Base-by-base conservation (phyloP, 2,888 invertebrate genomes). In the Copidosoma aretas region DNA sequence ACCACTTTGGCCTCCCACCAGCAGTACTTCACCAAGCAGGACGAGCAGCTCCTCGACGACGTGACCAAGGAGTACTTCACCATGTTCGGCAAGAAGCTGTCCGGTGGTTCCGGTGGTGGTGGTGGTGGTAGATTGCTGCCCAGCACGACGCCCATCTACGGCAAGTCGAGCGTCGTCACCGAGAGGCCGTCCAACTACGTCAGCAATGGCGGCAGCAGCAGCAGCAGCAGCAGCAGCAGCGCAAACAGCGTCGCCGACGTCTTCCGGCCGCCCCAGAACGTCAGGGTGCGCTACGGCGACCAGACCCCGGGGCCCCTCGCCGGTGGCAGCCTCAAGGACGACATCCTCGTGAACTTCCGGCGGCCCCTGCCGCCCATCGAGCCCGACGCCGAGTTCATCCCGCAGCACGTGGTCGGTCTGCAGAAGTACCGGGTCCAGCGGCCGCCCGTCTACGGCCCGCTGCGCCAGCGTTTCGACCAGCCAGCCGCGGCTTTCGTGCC, bases 31-130 rank as follows among this genome's bases (percentile, higher is more conserved):
- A 90, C 91, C 17, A 89, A 89, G 79, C 91, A 90, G 72, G 87
- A 88, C 79, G 87, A 90, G 77, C 87, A 88, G 66, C 87, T 89
- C 72, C 85, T 91, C 71, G 91, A 91, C 76, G 91, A 91, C 76
- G 90, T 90, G 65, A 91, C 91, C 4, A 90, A 89, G 79, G 90
- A 91, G 77, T 91, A 91, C 66, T 91, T 91, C 77, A 91, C 90
- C 39, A 88, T 90, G 74, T 92, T 91, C 78, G 92, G 91, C 1
- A 90, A 89, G 82, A 92, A 90, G 81, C 81, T 91, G 64, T 86
- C 84, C 39, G 86, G 84, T 68, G 85, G n/a, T n/a, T n/a, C n/a
- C n/a, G n/a, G 32, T 32, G 32, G 32, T 8, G 32, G 3, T 8
- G 4, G 3, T 32, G 32, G 32, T 8, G 8, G 8, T 8, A 32